Percentiles rank a stretch among this genome's conserved stretches.
Conservation (phyloP, 2,113 vertebrate species). For the Asarcornis scutulata region DNA sequence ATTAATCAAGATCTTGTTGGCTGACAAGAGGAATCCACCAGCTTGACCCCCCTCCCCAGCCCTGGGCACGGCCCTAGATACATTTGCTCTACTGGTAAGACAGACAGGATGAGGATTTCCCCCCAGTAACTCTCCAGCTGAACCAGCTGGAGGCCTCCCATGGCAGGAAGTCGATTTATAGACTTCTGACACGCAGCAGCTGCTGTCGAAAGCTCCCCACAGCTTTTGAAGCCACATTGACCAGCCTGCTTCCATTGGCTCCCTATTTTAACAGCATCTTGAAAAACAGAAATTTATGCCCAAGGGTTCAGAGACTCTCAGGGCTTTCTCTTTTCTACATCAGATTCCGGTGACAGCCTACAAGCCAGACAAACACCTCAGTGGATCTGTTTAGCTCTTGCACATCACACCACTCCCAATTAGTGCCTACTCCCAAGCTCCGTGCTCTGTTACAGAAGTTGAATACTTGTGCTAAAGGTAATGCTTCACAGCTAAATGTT, state of each 20-base stretch:
- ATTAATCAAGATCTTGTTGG: background rate
- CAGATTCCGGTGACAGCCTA: background rate
- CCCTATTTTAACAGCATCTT: background rate
- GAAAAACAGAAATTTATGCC: background rate
- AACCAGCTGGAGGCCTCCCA: background rate
- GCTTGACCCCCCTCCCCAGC: background rate
- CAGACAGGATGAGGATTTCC: background rate
- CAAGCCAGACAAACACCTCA: background rate
- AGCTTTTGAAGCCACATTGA: background rate
- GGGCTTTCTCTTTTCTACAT: background rate
- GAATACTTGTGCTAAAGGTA: background rate
- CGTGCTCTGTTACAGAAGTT: background rate
- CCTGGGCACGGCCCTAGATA: background rate
- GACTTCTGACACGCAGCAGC: constrained; percentile 43
- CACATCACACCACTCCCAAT: background rate
- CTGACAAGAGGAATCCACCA: background rate
- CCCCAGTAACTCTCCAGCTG: background rate
- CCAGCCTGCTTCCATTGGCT: background rate
- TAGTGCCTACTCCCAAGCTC: background rate
- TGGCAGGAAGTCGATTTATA: constrained; percentile 41
- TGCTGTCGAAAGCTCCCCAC: background rate
- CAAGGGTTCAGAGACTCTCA: background rate
- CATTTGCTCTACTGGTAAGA: background rate
- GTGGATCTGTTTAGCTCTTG: background rate
- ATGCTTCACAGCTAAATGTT: background rate